phyloP scores from a whole-genome alignment of 2,888 invertebrate species.

The Orchesellides sinensis region DNA sequence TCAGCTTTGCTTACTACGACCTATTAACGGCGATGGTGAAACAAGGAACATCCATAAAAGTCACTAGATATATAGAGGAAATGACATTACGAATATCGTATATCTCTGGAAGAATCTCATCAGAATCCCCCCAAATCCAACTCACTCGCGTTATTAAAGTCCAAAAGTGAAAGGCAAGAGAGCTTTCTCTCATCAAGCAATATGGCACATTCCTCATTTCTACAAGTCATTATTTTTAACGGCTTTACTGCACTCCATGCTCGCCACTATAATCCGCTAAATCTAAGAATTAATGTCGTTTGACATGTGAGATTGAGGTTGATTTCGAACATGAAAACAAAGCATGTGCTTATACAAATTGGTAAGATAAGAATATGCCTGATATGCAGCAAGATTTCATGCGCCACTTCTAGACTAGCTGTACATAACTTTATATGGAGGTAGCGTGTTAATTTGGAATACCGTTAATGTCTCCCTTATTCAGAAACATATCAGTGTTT shows the following conservation, averaged over 20 bases:
- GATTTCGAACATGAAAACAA: conserved; percentile 58
- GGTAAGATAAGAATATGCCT: no score
- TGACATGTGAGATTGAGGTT: conserved; percentile 63
- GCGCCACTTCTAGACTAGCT: no score
- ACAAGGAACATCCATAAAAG: not conserved
- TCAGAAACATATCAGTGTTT: no score
- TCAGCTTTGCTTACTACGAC: conserved; percentile 61
- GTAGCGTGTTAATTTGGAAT: no score
- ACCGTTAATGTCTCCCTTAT: no score
- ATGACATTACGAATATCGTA: not conserved
- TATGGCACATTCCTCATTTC: conserved; percentile 47
- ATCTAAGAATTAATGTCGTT: conserved; percentile 49
- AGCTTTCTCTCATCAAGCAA: conserved; percentile 57
- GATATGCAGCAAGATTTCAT: no score
- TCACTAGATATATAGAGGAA: not conserved
- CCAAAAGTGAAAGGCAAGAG: conserved; percentile 43
- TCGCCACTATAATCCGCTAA: conserved; percentile 27
- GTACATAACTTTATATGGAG: no score
- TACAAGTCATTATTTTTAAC: conserved; percentile 60
- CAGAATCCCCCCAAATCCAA: conserved; percentile 39
- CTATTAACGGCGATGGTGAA: conserved; percentile 41
- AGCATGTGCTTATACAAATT: no score
- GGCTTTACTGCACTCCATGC: not conserved
- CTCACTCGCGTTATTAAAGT: conserved; percentile 50
- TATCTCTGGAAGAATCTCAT: no score